Evolutionary conservation across 2,797 vertebrate species (phyloP).

Genomic region (Scyliorhinus canicula): DNA sequence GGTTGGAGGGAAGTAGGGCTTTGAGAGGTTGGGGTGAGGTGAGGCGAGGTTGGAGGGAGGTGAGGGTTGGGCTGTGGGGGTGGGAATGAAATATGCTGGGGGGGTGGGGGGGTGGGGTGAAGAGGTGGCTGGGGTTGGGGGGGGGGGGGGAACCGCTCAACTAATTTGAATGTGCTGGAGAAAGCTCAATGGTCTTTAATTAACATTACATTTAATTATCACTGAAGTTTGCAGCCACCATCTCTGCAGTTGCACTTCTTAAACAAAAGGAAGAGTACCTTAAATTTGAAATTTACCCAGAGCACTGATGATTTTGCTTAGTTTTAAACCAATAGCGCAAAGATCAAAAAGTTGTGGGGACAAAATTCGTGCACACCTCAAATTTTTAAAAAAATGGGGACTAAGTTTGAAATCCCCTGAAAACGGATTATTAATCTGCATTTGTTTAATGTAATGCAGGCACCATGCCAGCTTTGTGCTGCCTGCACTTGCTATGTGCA

Average conservation of each 20-base stretch:
- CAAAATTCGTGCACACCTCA: background rate
- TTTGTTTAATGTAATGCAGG: background rate
- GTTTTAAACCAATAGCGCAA: background rate
- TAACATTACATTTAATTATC: background rate
- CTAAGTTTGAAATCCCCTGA: background rate
- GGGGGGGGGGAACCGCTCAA: no score
- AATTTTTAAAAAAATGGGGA: background rate
- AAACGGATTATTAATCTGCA: background rate
- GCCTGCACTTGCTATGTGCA: background rate
- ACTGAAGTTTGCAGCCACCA: background rate
- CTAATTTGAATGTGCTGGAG: background rate
- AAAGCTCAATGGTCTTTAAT: background rate
- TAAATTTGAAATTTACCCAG: background rate
- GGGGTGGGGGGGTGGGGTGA: background rate
- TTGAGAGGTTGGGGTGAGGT: no score
- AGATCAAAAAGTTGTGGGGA: background rate
- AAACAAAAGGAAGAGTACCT: background rate
- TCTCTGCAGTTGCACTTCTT: background rate
- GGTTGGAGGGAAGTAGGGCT: no score
- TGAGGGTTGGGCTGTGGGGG: no score
- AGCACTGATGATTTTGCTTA: background rate
- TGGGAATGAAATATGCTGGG: background rate
- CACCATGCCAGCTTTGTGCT: background rate
- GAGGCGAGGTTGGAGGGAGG: no score
- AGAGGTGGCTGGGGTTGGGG: background rate